Evolutionary conservation across 2,797 vertebrate species (phyloP).

Genomic region (Pseudochaenichthys georgianus): DNA sequence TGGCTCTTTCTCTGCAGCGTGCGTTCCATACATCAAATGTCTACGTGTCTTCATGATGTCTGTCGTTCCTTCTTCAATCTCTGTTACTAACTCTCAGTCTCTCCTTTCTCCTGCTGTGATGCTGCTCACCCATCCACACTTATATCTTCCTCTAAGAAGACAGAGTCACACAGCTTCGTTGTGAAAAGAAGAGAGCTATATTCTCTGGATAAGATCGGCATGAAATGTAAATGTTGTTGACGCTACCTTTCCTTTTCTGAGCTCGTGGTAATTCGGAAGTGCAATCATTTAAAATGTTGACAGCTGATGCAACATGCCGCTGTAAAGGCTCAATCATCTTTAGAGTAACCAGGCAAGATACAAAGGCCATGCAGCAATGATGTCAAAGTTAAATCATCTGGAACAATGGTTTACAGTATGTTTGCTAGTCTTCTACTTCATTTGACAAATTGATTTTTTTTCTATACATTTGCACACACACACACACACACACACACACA

Average conservation of each 20-base stretch:
- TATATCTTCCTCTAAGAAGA: slow-evolving; percentile 28
- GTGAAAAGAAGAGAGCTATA: slow-evolving; percentile 10
- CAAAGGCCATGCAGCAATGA: not conserved
- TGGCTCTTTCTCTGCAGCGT: slow-evolving; percentile 42
- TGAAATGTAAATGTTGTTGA: slow-evolving; percentile 1
- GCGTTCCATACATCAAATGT: slow-evolving; percentile 74
- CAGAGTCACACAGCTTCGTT: not conserved
- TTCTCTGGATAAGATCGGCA: slow-evolving; percentile 7
- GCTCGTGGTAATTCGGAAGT: slow-evolving; percentile 25
- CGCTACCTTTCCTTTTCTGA: not conserved
- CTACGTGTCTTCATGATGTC: slow-evolving; percentile 63
- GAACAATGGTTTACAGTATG: slow-evolving; percentile 6
- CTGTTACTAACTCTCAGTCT: slow-evolving; percentile 11
- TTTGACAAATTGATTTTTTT: slow-evolving; percentile 11
- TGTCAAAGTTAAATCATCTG: slow-evolving; percentile 25
- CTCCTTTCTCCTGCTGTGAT: slow-evolving; percentile 13
- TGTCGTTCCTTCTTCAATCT: slow-evolving; percentile 19
- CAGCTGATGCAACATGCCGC: slow-evolving; percentile 37
- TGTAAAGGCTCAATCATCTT: slow-evolving; percentile 6
- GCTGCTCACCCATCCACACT: slow-evolving; percentile 1
- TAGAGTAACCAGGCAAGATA: slow-evolving; percentile 1
- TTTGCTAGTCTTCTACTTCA: not conserved
- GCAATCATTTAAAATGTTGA: slow-evolving; percentile 34
- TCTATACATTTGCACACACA: not conserved
- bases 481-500: not conserved